These are phyloP conservation scores for Himalopsyche japonica DNA, from an alignment of 2,888 invertebrate species.

Conservation along the genomic window DNA sequence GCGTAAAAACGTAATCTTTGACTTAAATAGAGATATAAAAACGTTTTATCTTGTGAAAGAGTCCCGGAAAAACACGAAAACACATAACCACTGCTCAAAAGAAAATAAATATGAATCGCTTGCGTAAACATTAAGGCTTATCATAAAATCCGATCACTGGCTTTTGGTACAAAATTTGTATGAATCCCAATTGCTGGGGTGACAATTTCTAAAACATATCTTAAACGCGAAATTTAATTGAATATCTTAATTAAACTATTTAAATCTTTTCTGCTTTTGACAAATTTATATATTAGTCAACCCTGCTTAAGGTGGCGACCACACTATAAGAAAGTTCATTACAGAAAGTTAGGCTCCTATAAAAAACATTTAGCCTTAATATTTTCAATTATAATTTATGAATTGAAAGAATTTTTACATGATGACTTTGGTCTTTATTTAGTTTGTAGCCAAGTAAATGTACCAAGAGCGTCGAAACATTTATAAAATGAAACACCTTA, in stretches of 20 bases:
- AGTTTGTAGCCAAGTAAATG: no score
- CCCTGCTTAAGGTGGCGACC: no score
- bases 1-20: background rate
- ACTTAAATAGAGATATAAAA: background rate
- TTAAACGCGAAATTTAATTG: background rate
- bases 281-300: no score
- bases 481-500: no score
- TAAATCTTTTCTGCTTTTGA: no score
- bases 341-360: no score
- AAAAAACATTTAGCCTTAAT: no score
- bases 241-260: background rate
- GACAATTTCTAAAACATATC: background rate
- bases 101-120: background rate
- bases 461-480: no score
- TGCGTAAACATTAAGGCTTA: constrained; percentile 10
- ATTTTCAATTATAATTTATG: no score
- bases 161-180: constrained; percentile 2
- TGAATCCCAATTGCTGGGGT: background rate
- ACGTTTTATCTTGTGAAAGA: background rate
- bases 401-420: no score
- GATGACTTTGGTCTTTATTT: no score
- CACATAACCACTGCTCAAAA: background rate
- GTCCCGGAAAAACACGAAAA: background rate
- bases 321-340: no score
- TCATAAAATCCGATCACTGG: constrained; percentile 28